Base-by-base conservation (phyloP, 2,113 vertebrate species). In the Oceanodroma tethys region DNA sequence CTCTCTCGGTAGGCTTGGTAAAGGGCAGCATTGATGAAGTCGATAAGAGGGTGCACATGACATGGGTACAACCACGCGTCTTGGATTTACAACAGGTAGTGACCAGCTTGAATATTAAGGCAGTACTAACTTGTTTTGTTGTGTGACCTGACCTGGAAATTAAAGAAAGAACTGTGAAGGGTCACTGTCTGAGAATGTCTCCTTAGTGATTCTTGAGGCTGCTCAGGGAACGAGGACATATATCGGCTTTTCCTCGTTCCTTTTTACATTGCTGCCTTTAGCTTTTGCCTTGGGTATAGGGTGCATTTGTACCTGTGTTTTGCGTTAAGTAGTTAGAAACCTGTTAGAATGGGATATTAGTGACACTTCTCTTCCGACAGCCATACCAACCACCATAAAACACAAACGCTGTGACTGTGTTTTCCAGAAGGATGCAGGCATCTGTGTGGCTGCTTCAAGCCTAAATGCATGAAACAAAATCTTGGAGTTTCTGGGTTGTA, bases 1-100 rank as follows among this genome's bases (percentile, higher is more conserved):
- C 99, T 0, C 99, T 99, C 16, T 99, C 99, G 0, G 99, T 99
- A 30, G 99, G 99, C 4, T 97, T 99, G 93, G 99, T 99, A 66
- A 99, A 99, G 94, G 99, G 99, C 70, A 99, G 99, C 91, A 99
- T 99, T 2, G 99, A 99, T 1, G 99, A 99, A 89, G 99, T 99
- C 86, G 99, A 99, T 87, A 98, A 98, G 98, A 99, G 98, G 47
- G 99, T 99, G 42, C 99, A 99, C 98, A 99, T 99, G 99, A 99
- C 99, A 3, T 99, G 99, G 99, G 99, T 99, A 20, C 99, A 99
- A 89, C 99, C 99, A 7, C 97, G 99, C 1, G 99, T 99, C 42
- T 90, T 99, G 93, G 99, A 99, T 90, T 86, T 99, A 75, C 99
- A 99, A 48, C 99, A 99, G 99, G 99, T 99, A 84, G 90, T 0